Evolutionary conservation across 1,140 invertebrate species (phyloP).

Genomic region (Hylaeus volcanicus): DNA sequence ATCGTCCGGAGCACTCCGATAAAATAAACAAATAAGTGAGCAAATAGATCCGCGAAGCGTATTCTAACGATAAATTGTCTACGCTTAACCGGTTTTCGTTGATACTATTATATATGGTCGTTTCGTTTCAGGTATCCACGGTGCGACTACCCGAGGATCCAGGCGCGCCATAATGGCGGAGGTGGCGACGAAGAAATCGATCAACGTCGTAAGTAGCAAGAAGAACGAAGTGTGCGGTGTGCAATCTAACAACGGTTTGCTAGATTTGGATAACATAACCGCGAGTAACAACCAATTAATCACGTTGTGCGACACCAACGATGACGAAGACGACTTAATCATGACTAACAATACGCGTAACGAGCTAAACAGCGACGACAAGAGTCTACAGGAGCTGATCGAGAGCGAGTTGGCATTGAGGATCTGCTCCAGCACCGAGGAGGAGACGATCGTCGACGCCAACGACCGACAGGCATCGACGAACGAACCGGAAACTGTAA

Average conservation of each 20-base stretch:
- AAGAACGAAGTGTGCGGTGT: slow-evolving; percentile 78
- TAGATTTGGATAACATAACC: slow-evolving; percentile 78
- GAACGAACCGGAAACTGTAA: slow-evolving; percentile 58
- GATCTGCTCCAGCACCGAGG: slow-evolving; percentile 67
- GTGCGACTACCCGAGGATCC: slow-evolving; percentile 44
- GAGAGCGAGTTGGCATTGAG: slow-evolving; percentile 77
- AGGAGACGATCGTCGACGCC: slow-evolving; percentile 37
- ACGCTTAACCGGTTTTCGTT: too few species aligned
- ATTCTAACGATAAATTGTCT: too few species aligned
- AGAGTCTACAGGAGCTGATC: slow-evolving; percentile 77
- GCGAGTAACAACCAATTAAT: slow-evolving; percentile 76
- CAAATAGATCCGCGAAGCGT: too few species aligned
- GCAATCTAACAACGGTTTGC: slow-evolving; percentile 80
- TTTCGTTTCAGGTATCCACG: slow-evolving; percentile 44
- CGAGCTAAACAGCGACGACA: slow-evolving; percentile 72
- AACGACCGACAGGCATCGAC: slow-evolving; percentile 43
- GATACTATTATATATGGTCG: neutral
- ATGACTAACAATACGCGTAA: slow-evolving; percentile 71
- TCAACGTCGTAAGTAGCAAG: slow-evolving; percentile 79
- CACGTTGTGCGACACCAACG: slow-evolving; percentile 73
- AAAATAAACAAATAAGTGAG: too few species aligned
- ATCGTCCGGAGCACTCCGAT: neutral
- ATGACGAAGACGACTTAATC: slow-evolving; percentile 73
- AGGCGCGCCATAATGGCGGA: slow-evolving; percentile 74
- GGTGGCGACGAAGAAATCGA: slow-evolving; percentile 78